phyloP scores from a whole-genome alignment of 2,888 invertebrate species.

The Globia sparganii region DNA sequence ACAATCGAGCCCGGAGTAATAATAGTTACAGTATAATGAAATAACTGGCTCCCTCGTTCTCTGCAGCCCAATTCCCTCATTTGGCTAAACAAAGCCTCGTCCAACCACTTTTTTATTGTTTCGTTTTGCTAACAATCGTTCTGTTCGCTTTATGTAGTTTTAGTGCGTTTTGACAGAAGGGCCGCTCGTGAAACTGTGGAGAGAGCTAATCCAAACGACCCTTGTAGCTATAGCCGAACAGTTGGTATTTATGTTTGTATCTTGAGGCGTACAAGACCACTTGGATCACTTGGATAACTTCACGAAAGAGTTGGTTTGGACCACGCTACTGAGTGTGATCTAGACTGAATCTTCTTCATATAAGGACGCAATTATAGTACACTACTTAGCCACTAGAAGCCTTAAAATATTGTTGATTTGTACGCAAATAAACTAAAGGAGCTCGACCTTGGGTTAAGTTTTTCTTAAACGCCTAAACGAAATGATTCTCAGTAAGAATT shows the following conservation, averaged over 20 bases:
- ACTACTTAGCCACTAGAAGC: neutral
- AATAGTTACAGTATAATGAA: constrained; percentile 39
- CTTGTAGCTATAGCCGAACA: constrained; percentile 24
- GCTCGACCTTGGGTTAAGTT: neutral
- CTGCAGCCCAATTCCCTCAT: constrained; percentile 61
- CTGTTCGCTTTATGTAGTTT: constrained; percentile 46
- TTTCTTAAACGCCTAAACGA: neutral
- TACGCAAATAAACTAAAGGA: constrained; percentile 6
- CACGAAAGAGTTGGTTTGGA: neutral
- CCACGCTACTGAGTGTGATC: neutral
- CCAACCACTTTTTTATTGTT: constrained; percentile 66
- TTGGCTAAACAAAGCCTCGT: constrained; percentile 61
- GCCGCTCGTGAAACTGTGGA: constrained; percentile 25
- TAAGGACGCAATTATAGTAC: too few relatives aligned
- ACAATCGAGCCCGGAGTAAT: constrained; percentile 41
- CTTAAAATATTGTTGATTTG: neutral
- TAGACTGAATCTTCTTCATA: neutral
- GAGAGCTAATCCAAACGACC: constrained; percentile 38
- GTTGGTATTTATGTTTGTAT: constrained; percentile 22
- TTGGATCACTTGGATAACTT: constrained; percentile 16
- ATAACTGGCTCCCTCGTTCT: constrained; percentile 42
- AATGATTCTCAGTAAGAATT: constrained; percentile 18
- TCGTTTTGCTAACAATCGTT: constrained; percentile 55
- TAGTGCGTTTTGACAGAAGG: constrained; percentile 37
- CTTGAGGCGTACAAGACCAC: constrained; percentile 17